Evolutionary conservation across 2,888 invertebrate species (phyloP).

Genomic region (Tenthredo distinguenda): DNA sequence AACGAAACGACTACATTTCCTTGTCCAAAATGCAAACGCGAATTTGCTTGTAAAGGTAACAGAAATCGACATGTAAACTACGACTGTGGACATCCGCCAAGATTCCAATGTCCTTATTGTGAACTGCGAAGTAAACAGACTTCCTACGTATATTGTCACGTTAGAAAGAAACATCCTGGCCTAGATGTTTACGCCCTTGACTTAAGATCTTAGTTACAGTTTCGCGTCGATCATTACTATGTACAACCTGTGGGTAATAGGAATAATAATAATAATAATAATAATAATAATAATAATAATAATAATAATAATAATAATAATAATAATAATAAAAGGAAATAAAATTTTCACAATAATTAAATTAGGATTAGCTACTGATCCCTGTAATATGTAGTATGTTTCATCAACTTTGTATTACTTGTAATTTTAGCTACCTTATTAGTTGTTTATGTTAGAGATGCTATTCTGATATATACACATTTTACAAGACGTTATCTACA

Average conservation of each 20-base stretch:
- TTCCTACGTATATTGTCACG: slow-evolving; percentile 74
- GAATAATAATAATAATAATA: background rate
- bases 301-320: background rate
- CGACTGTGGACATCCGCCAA: slow-evolving; percentile 75
- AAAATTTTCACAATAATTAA: background rate
- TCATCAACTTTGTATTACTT: background rate
- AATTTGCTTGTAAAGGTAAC: slow-evolving; percentile 70
- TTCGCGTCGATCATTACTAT: background rate
- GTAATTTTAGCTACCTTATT: background rate
- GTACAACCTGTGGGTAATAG: background rate
- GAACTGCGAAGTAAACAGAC: slow-evolving; percentile 73
- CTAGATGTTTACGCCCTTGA: slow-evolving; percentile 63
- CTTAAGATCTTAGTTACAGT: slow-evolving; percentile 52
- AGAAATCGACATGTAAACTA: slow-evolving; percentile 73
- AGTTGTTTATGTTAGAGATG: background rate
- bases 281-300: background rate
- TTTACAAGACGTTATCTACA: background rate
- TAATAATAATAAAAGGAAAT: background rate
- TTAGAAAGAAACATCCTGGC: slow-evolving; percentile 72
- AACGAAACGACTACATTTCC: slow-evolving; percentile 55
- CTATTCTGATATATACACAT: background rate
- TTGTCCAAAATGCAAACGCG: slow-evolving; percentile 70
- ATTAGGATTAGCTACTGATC: background rate
- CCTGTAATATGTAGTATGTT: background rate
- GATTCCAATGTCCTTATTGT: slow-evolving; percentile 77